Base-by-base conservation (phyloP, 2,888 invertebrate species). In the Podotricha telesiphe region DNA sequence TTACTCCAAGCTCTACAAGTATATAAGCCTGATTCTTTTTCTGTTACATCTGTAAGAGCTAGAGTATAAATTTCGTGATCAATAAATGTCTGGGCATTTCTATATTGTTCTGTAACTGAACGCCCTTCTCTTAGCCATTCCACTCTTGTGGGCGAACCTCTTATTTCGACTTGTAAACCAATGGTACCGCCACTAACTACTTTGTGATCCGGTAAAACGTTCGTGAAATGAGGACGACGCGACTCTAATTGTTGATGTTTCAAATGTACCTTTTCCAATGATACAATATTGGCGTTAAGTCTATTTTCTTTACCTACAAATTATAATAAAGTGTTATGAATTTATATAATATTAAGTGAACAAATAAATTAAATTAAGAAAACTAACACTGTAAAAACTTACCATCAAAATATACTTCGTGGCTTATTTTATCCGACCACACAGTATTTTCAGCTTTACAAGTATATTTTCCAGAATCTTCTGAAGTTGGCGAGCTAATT, bases 121-220 rank as follows among this genome's bases (percentile, higher is more conserved):
- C 94, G 88, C 7, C 95, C 95, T 80, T 95, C 95, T 74, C 95
- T 94, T 63, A 96, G 93, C 97, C 97, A 97, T 75, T 95, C 95
- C 0, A 97, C 95, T 76, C 96, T 96, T 10, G 96, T 95, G 15
- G 95, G 95, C 20, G 91, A 91, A 79, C 96, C 96, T 82, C 95
- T 95, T 45, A 96, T 95, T 85, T 97, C 96, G 0, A 97, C 96
- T 83, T 97, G 96, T 20, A 97, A 94, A 3, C 97, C 97, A 71
- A 97, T 95, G 0, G 96, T 96, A 47, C 97, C 97, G 0, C 97
- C 97, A 69, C 93, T 91, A 4, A 95, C 94, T 0, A 97, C 96
- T 66, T 94, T 94, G 79, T 96, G 95, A 80, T 97, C 96, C 0
- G 94, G 94, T 28, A 97, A 85, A 0, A 95, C 94, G 70, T 94